These are phyloP conservation scores for Hesperia comma DNA, from an alignment of 2,888 invertebrate genomes.

Conservation along the genomic window DNA sequence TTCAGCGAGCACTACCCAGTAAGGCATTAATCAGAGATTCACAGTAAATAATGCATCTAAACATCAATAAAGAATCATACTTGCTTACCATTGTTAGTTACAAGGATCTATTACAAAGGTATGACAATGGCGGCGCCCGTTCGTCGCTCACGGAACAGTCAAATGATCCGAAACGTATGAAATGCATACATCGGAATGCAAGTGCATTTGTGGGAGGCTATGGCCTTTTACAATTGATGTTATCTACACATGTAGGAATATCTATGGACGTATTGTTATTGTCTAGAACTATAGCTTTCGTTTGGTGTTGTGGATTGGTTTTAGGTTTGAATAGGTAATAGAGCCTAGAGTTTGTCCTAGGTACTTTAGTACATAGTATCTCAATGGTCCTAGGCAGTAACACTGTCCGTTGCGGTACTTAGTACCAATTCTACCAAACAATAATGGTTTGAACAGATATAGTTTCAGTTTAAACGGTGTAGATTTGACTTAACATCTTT, in stretches of 20 bases:
- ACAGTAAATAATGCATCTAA: not conserved
- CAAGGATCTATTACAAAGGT: slow-evolving; percentile 46
- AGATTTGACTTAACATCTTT: no score
- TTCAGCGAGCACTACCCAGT: no score
- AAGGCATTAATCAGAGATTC: not conserved
- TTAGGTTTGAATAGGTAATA: no score
- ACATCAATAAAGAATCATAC: slow-evolving; percentile 27
- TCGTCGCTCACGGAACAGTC: slow-evolving; percentile 22
- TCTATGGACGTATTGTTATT: not conserved
- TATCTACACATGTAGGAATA: not conserved
- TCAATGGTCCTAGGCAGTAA: no score
- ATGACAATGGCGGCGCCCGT: slow-evolving; percentile 53
- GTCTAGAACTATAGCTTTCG: no score
- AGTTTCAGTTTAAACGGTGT: no score
- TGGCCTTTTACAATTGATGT: slow-evolving; percentile 8
- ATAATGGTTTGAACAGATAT: no score
- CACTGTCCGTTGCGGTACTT: no score
- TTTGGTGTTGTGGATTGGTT: no score
- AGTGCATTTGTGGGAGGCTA: slow-evolving; percentile 28
- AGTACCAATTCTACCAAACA: no score
- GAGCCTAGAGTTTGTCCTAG: no score
- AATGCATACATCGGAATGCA: slow-evolving; percentile 34
- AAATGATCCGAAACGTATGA: slow-evolving; percentile 33
- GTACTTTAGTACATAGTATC: no score
- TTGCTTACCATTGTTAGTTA: slow-evolving; percentile 13